Conservation (phyloP, 2,888 invertebrate species). For the Sminthurides aquaticus region DNA sequence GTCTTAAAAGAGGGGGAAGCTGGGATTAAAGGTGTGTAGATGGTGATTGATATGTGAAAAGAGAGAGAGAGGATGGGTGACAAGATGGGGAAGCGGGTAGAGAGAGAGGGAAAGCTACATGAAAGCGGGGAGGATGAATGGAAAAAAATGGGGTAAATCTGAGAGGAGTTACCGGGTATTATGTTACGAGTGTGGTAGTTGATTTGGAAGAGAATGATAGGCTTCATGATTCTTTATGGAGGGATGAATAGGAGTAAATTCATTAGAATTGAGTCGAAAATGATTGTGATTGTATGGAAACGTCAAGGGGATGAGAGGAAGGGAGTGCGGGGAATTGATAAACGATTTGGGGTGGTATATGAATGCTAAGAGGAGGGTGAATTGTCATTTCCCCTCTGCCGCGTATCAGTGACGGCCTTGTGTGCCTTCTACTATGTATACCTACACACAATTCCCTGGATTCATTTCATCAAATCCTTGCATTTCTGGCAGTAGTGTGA, state of each 20-base stretch:
- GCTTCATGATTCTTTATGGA: slow-evolving; percentile 19
- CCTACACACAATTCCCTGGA: no score
- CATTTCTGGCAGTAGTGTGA: no score
- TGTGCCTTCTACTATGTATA: no score
- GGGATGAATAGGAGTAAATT: slow-evolving; percentile 34
- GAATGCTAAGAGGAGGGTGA: slow-evolving; percentile 25
- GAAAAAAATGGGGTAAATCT: slow-evolving; percentile 13
- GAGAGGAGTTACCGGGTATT: slow-evolving; percentile 12
- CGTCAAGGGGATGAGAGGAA: slow-evolving; percentile 35
- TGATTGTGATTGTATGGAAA: slow-evolving; percentile 35
- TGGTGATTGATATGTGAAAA: no score
- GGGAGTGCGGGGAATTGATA: slow-evolving; percentile 37
- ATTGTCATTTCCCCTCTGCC: not conserved
- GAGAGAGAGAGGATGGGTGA: no score
- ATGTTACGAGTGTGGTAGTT: slow-evolving; percentile 12
- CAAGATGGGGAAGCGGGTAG: not conserved
- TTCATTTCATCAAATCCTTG: no score
- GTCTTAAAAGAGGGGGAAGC: no score
- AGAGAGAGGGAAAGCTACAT: no score
- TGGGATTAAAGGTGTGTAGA: no score
- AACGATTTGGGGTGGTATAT: slow-evolving; percentile 34
- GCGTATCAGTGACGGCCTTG: not conserved
- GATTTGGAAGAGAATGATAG: slow-evolving; percentile 15
- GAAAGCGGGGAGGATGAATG: not conserved
- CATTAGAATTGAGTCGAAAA: slow-evolving; percentile 38